Evolutionary conservation across 1,140 invertebrate genomes (phyloP).

Genomic region (Drosophila rufa): DNA sequence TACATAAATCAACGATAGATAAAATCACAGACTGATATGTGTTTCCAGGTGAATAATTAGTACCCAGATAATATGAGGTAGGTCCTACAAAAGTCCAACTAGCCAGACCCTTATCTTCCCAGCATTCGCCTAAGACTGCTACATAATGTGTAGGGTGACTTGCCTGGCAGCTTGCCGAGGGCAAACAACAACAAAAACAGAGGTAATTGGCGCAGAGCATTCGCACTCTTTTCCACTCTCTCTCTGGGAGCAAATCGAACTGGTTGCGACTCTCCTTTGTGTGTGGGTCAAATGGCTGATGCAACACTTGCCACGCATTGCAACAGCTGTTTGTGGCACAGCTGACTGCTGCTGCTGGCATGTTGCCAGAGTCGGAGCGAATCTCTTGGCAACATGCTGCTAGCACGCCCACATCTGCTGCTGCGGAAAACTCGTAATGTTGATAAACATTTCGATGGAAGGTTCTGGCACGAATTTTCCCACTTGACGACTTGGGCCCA

Average conservation of each 20-base stretch:
- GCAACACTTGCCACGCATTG: constrained; percentile 65
- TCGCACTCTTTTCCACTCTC: constrained; percentile 38
- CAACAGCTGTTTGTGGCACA: constrained; percentile 60
- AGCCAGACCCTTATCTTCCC: neutral
- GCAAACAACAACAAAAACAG: neutral
- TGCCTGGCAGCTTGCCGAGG: constrained; percentile 13
- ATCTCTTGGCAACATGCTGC: constrained; percentile 37
- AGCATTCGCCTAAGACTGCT: neutral
- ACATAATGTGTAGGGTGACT: constrained; percentile 19
- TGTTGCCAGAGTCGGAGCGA: constrained; percentile 25
- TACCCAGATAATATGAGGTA: neutral
- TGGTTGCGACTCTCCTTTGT: constrained; percentile 31
- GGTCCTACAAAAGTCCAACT: neutral
- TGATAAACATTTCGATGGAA: constrained; percentile 21
- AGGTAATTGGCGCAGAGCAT: constrained; percentile 29
- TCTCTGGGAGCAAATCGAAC: constrained; percentile 6
- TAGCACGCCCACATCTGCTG: neutral
- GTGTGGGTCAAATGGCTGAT: constrained; percentile 64
- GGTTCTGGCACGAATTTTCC: constrained; percentile 17
- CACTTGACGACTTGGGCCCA: neutral
- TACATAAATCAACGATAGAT: neutral
- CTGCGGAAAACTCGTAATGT: constrained; percentile 16
- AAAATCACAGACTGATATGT: neutral
- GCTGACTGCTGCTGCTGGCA: constrained; percentile 48
- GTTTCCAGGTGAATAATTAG: neutral